Base-by-base conservation (phyloP, 2,797 vertebrate species). In the Lindbergichthys nudifrons region DNA sequence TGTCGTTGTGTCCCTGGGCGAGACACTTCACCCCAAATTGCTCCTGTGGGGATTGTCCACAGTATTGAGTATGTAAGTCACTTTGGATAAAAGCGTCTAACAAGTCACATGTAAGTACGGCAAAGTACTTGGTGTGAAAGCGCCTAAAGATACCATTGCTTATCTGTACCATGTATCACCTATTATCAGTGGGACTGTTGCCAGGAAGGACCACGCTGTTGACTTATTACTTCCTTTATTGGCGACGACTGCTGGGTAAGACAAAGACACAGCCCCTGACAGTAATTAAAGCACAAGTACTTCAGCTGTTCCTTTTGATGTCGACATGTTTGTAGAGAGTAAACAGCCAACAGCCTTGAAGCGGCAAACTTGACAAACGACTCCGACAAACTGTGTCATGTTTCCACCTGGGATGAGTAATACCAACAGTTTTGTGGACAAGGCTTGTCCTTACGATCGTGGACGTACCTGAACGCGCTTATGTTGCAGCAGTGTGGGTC, bases 171-270 rank as follows among this genome's bases (percentile, higher is more conserved):
- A 8, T 78, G 69, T 47, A 68, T 85, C 75, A 48, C 58, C 71
- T 58, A 58, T 84, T 80, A 80, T 78, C 78, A 72, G 72, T 7
- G 39, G 79, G 77, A 65, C 46, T 18, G 64, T 66, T 81, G 79
- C 58, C 79, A 62, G 58, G 26, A 77, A 77, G 67, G 68, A 61
- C 63, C 45, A 42, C 63, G 32, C 59, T 74, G 67, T 86, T 85
- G 88, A 91, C 83, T 82, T 82, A 80, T 84, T 83, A 77, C 91
- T 87, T 91, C 83, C 82, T 90, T 85, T 88, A 90, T 87, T 88
- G 83, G 53, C 23, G 16, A 51, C 3, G 67, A 74, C 80, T 76
- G 75, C 77, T 80, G 3, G 30, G 70, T 26, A 60, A 87, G 77
- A 86, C 83, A 80, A 81, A 86, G 79, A 59, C 36, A 0, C 64